Conservation (phyloP, 2,888 invertebrate species). For the Ceriagrion tenellum region DNA sequence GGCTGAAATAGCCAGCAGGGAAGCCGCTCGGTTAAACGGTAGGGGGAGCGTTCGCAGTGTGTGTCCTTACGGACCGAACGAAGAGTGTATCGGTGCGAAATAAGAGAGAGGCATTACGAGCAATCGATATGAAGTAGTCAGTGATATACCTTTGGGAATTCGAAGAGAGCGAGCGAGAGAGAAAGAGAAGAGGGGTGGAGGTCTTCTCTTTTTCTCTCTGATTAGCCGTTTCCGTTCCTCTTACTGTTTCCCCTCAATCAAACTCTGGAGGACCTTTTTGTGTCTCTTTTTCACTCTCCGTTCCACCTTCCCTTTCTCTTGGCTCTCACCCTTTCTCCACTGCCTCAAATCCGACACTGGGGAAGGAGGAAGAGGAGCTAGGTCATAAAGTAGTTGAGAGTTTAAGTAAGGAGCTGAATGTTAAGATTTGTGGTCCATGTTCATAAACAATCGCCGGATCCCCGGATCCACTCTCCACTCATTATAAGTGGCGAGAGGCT, state of each 20-base stretch:
- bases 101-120: constrained; percentile 58
- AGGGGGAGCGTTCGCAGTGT: not conserved
- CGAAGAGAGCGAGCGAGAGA: not conserved
- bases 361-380: not conserved
- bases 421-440: constrained; percentile 42
- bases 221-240: not conserved
- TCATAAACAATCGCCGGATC: constrained; percentile 21
- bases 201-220: not conserved
- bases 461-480: not conserved
- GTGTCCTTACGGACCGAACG: constrained; percentile 28
- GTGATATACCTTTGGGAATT: constrained; percentile 53
- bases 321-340: not conserved
- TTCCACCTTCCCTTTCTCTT: not conserved
- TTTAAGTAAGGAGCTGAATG: constrained; percentile 25
- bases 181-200: no score
- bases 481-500: constrained; percentile 50
- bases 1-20: not conserved
- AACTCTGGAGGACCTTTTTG: not conserved
- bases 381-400: not conserved
- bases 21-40: not conserved
- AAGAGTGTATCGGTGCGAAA: not conserved
- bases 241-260: not conserved
- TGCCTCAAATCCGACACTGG: not conserved
- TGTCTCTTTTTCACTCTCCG: not conserved
- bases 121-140: constrained; percentile 58